A percentile compares a stretch with the other conserved stretches of the same genome.
These are phyloP conservation scores for Chanos chanos DNA, from an alignment of 2,797 vertebrate genomes.

Conservation along the genomic window DNA sequence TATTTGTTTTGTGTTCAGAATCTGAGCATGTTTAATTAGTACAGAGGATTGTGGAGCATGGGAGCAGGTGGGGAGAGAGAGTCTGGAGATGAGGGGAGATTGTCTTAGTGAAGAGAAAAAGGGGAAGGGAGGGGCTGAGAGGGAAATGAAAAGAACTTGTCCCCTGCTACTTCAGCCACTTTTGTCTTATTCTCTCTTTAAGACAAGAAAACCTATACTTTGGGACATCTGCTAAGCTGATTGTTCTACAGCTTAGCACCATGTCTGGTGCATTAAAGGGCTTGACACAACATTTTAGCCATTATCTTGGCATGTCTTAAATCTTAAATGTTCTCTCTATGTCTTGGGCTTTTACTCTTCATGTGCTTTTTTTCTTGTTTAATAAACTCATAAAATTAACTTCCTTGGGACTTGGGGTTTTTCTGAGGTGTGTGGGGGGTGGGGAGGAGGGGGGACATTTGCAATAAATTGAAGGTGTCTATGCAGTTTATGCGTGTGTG, in stretches of 20 bases:
- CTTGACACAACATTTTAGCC: constrained; percentile 23
- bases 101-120: constrained; percentile 31
- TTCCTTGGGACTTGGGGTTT: neutral
- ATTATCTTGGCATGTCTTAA: constrained; percentile 19
- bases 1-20: constrained; percentile 41
- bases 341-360: constrained; percentile 6
- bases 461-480: too few species aligned
- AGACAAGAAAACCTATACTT: constrained; percentile 45
- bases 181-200: constrained; percentile 42
- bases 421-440: too few species aligned
- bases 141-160: constrained; percentile 32
- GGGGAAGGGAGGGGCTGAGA: constrained; percentile 18
- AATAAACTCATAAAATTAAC: neutral
- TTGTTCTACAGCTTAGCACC: constrained; percentile 38
- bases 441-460: too few species aligned
- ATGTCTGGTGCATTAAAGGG: constrained; percentile 20
- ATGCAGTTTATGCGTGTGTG: too few species aligned
- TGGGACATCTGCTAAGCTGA: constrained; percentile 49
- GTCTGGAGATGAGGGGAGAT: constrained; percentile 40
- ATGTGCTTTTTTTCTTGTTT: neutral
- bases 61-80: constrained; percentile 48
- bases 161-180: constrained; percentile 41
- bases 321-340: constrained; percentile 20
- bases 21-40: constrained; percentile 49
- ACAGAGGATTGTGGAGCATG: constrained; percentile 22